Conservation (phyloP, 2,888 invertebrate species). For the Spisula subtruncata region DNA sequence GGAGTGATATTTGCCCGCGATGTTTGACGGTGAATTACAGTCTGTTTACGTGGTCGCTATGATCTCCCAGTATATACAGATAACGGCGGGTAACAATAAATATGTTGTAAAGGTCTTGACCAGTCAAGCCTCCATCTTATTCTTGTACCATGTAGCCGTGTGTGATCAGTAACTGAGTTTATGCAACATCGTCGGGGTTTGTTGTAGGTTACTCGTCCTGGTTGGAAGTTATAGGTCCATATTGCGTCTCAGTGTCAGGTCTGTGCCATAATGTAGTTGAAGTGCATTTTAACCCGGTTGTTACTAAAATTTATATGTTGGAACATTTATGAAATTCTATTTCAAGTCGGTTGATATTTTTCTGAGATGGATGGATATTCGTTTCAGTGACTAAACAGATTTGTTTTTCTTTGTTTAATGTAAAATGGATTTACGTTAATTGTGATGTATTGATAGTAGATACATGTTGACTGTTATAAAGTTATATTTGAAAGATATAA, state of each 20-base stretch:
- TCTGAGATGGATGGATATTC: background rate
- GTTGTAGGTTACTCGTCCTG: too few species aligned
- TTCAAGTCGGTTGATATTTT: background rate
- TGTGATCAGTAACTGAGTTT: background rate
- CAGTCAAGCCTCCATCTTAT: slow-evolving; percentile 11
- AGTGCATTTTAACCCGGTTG: too few species aligned
- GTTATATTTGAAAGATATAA: background rate
- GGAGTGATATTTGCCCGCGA: slow-evolving; percentile 5
- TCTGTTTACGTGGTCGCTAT: slow-evolving; percentile 46
- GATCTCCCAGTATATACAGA: slow-evolving; percentile 32
- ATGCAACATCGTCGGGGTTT: background rate
- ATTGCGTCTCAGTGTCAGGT: too few species aligned
- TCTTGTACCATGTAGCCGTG: too few species aligned
- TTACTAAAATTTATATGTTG: too few species aligned
- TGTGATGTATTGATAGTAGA: too few species aligned
- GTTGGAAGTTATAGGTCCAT: too few species aligned
- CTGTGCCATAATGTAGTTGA: too few species aligned
- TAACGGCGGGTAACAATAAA: slow-evolving; percentile 32
- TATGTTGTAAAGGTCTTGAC: slow-evolving; percentile 31
- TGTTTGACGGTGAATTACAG: slow-evolving; percentile 32
- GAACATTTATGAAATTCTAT: background rate
- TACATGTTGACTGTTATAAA: background rate
- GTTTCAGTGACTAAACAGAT: background rate
- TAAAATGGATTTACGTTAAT: too few species aligned
- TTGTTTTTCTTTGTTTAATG: background rate